Base-by-base conservation (phyloP, 2,113 vertebrate genomes). In the Neotoma lepida region DNA sequence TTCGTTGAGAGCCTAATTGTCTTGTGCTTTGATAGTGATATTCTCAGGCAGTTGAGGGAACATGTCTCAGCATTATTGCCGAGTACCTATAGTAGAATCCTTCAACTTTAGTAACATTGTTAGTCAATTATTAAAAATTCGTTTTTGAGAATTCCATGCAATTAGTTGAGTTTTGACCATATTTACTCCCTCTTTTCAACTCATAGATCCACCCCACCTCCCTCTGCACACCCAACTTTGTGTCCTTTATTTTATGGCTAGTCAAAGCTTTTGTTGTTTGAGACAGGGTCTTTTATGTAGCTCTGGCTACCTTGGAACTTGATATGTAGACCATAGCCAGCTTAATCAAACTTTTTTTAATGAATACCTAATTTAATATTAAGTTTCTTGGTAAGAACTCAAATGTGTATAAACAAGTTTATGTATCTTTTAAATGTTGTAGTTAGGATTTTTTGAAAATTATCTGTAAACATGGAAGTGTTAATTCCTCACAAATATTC, bases 361-460 rank as follows among this genome's bases (percentile, higher is more conserved):
- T 84, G 26, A 63, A 63, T 46, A 61, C 61, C 61, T 89, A 51
- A 84, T 63, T 41, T 96, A 61, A 87, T 14, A 30, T 9, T 85
- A 54, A 66, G 35, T 15, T 4, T 66, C 24, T 78, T 7, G 49
- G 13, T 68, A 87, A 93, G 46, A 17, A 85, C 64, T 28, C 46
- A 70, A 68, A 90, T 30, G 17, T 58, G 28, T 49, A 30, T 6
- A n/a, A 78, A 87, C 20, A 93, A 95, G 26, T 35, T 82, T 41
- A 33, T 58, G 17, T 4, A 66, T n/a, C 18, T 87, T 94, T 74
- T 86, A 26, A 66, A 88, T 89, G 73, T 74, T 92, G 54, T 3
- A 91, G 7, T 90, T 95, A 49, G 74, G 56, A 35, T 80, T 93
- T 74, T 86, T 90, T 44, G 87, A 88, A 94, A 88, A 84, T 93